These are phyloP conservation scores for Heliocidaris tuberculata DNA, from an alignment of 35 echinoderm and acorn worm genomes.

Conservation along the genomic window DNA sequence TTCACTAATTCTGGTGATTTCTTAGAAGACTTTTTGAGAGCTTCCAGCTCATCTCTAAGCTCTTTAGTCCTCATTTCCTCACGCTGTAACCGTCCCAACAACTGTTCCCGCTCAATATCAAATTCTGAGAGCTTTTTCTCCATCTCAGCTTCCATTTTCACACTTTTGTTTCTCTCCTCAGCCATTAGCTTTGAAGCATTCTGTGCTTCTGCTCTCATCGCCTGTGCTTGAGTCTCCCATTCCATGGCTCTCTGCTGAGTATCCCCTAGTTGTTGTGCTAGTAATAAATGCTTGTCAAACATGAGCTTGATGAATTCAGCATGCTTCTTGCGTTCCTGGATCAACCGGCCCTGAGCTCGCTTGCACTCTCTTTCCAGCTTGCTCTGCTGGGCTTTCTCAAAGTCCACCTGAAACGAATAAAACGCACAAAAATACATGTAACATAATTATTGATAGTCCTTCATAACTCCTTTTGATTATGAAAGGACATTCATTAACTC, in stretches of 20 bases:
- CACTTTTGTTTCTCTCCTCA: constrained; percentile 67
- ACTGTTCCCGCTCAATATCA: constrained; percentile 96
- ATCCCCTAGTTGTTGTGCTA: constrained; percentile 70
- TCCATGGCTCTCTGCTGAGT: constrained; percentile 70
- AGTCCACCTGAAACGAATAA: constrained; percentile 78
- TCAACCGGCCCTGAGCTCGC: constrained; percentile 69
- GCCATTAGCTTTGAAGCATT: constrained; percentile 38
- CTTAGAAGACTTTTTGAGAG: neutral
- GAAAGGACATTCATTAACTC: no score
- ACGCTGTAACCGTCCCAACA: constrained; percentile 77
- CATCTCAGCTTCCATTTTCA: constrained; percentile 92
- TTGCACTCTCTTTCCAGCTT: constrained; percentile 96
- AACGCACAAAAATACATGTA: constrained; percentile 17
- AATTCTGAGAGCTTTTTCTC: constrained; percentile 93
- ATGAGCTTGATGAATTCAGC: constrained; percentile 83
- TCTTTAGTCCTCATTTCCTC: constrained; percentile 94
- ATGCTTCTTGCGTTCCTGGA: constrained; percentile 88
- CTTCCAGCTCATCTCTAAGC: constrained; percentile 65
- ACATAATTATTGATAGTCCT: neutral
- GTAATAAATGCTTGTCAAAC: constrained; percentile 69
- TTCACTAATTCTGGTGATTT: constrained; percentile 44
- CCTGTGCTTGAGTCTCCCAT: constrained; percentile 66
- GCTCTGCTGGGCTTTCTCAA: constrained; percentile 99
- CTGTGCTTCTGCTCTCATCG: constrained; percentile 60
- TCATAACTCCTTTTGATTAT: no score